Evolutionary conservation across 2,888 invertebrate species (phyloP).

Genomic region (Margaritifera margaritifera): DNA sequence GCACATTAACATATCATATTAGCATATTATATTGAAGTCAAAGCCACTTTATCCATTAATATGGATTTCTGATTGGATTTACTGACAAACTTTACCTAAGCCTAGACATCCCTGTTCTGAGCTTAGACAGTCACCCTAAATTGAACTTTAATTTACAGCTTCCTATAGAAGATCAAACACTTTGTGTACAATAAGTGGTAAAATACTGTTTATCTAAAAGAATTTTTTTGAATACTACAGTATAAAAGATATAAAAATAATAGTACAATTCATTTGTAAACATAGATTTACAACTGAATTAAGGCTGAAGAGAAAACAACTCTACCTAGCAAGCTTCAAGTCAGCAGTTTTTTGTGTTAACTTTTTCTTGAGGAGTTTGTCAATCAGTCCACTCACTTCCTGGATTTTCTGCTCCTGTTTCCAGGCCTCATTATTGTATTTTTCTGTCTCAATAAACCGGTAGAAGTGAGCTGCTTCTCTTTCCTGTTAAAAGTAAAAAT

Average conservation of each 20-base stretch:
- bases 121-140: too few relatives aligned
- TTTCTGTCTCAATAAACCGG: slow-evolving; percentile 57
- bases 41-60: too few relatives aligned
- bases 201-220: too few relatives aligned
- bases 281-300: neutral
- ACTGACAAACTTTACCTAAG: too few relatives aligned
- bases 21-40: too few relatives aligned
- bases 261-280: neutral
- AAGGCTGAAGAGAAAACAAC: neutral
- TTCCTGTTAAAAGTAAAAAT: slow-evolving; percentile 33
- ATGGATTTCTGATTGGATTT: too few relatives aligned
- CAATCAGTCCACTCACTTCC: slow-evolving; percentile 41
- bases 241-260: neutral
- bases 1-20: too few relatives aligned
- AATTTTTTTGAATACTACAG: too few relatives aligned
- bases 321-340: slow-evolving; percentile 52
- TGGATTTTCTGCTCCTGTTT: slow-evolving; percentile 43
- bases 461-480: slow-evolving; percentile 47
- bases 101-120: too few relatives aligned
- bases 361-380: slow-evolving; percentile 41
- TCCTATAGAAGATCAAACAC: too few relatives aligned
- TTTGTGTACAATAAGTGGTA: too few relatives aligned
- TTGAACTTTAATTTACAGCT: too few relatives aligned
- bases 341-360: slow-evolving; percentile 45
- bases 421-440: slow-evolving; percentile 50